Evolutionary conservation across 2,888 invertebrate species (phyloP).

Genomic region (Caenorhabditis doughertyi): DNA sequence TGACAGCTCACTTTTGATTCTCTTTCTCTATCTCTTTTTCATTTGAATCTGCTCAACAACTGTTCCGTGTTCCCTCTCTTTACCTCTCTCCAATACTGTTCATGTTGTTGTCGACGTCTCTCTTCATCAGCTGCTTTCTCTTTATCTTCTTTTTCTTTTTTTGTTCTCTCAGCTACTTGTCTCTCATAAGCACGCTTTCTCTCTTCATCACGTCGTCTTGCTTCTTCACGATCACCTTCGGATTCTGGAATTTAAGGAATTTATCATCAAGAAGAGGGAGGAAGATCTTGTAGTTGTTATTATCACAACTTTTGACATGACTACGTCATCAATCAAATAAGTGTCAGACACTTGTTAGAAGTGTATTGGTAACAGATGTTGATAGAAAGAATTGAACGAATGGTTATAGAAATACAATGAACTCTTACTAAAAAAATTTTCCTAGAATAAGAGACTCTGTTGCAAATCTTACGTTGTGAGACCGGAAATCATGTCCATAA

Average conservation of each 20-base stretch:
- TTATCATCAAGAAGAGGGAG: background rate
- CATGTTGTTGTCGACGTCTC: slow-evolving; percentile 61
- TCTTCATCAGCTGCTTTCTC: slow-evolving; percentile 52
- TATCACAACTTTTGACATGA: background rate
- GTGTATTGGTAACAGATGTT: background rate
- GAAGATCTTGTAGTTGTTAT: background rate
- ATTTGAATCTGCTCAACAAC: slow-evolving; percentile 1
- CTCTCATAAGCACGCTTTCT: slow-evolving; percentile 53
- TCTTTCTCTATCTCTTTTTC: background rate
- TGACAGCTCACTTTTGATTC: slow-evolving; percentile 24
- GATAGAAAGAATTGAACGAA: background rate
- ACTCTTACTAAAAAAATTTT: background rate
- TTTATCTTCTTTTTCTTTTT: slow-evolving; percentile 54
- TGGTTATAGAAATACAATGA: background rate
- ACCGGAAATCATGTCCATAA: no score
- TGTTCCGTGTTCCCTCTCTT: slow-evolving; percentile 2
- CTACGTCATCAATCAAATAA: slow-evolving; percentile 28
- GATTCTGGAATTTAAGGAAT: slow-evolving; percentile 45
- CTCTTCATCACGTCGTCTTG: slow-evolving; percentile 51
- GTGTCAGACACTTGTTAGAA: background rate
- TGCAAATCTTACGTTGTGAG: slow-evolving; percentile 5
- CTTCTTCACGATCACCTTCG: slow-evolving; percentile 33
- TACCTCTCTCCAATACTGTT: slow-evolving; percentile 64
- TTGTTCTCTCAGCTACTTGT: slow-evolving; percentile 49
- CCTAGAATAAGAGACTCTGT: background rate